Percentiles rank a stretch among this genome's conserved stretches.
phyloP scores from a whole-genome alignment of 1,140 invertebrate species.

The Drosophila littoralis region DNA sequence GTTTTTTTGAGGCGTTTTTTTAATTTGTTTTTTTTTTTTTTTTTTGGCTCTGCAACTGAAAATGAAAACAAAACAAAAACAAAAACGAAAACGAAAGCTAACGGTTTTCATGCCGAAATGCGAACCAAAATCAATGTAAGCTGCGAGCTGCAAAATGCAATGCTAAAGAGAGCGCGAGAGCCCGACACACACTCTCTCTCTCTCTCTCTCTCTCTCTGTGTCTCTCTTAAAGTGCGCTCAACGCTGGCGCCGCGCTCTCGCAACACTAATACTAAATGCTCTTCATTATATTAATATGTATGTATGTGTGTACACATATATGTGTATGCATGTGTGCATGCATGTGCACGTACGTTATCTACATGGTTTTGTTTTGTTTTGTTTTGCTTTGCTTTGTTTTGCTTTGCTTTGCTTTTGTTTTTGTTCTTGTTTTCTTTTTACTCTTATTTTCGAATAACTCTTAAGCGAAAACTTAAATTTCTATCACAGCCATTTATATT shows the following conservation, averaged over 20 bases:
- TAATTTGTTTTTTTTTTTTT: constrained; percentile 1
- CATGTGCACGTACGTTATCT: constrained; percentile 8
- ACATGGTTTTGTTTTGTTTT: too few species aligned
- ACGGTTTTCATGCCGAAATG: constrained; percentile 29
- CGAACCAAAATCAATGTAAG: constrained; percentile 42
- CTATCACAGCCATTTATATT: constrained; percentile 73
- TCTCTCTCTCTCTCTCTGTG: background rate
- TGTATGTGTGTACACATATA: constrained; percentile 36
- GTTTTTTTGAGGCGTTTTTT: background rate
- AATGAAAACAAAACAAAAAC: constrained; percentile 23
- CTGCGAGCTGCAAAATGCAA: constrained; percentile 34
- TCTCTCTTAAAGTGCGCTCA: constrained; percentile 21
- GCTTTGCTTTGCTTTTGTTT: too few species aligned
- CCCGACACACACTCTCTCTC: background rate
- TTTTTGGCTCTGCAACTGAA: constrained; percentile 44
- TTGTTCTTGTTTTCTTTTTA: constrained; percentile 6
- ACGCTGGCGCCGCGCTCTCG: background rate
- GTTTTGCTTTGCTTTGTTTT: too few species aligned
- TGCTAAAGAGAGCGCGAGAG: background rate
- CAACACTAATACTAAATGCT: constrained; percentile 46
- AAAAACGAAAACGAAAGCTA: constrained; percentile 37
- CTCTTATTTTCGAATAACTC: constrained; percentile 42
- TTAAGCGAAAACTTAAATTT: constrained; percentile 73
- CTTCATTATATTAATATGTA: constrained; percentile 13
- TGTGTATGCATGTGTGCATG: constrained; percentile 14